Conservation (phyloP, 2,888 invertebrate genomes). For the Cryptocephalus primarius region DNA sequence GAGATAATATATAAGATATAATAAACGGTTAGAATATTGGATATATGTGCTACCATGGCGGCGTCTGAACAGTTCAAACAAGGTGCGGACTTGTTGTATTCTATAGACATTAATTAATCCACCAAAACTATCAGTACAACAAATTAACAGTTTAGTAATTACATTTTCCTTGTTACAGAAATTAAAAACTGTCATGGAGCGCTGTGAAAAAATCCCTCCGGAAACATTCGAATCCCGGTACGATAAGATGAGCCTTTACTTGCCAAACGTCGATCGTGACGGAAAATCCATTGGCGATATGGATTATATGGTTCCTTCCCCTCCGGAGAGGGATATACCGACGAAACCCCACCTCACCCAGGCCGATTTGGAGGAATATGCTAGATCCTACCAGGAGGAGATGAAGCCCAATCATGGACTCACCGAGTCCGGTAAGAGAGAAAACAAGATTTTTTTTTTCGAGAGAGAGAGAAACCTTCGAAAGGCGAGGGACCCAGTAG, state of each 20-base stretch:
- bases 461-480: too few relatives aligned
- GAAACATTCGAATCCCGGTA: conserved; percentile 45
- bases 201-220: conserved; percentile 50
- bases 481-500: too few relatives aligned
- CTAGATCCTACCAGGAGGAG: conserved; percentile 44
- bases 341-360: conserved; percentile 42
- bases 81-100: too few relatives aligned
- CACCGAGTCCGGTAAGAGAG: conserved; percentile 12
- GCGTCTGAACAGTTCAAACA: too few relatives aligned
- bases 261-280: conserved; percentile 51
- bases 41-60: too few relatives aligned
- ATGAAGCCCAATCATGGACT: conserved; percentile 15
- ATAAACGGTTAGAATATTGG: too few relatives aligned
- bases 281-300: conserved; percentile 50
- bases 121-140: too few relatives aligned
- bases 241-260: conserved; percentile 36
- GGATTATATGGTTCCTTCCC: conserved; percentile 58
- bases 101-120: too few relatives aligned
- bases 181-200: conserved; percentile 60
- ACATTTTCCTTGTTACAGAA: conserved; percentile 32
- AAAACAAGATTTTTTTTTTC: not conserved
- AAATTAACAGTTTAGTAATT: too few relatives aligned
- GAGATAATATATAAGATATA: too few relatives aligned
- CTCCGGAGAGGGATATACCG: conserved; percentile 52
- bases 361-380: conserved; percentile 60